These are phyloP conservation scores for Gymnothorax reevesii DNA, from an alignment of 2,797 vertebrate species.

Conservation along the genomic window DNA sequence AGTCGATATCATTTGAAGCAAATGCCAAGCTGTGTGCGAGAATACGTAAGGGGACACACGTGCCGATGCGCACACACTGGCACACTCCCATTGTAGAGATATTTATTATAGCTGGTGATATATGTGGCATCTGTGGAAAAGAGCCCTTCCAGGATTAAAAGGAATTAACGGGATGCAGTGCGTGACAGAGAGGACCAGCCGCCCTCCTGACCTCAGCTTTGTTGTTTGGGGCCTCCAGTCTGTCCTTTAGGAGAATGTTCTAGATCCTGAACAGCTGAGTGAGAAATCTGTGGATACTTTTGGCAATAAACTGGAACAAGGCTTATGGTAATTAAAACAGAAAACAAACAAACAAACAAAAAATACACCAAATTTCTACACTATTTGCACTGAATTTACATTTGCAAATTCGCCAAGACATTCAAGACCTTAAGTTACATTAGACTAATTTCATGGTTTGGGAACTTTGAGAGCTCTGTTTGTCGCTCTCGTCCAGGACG, in stretches of 20 bases:
- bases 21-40: not conserved
- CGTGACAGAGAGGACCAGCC: slow-evolving; percentile 14
- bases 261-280: not conserved
- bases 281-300: not conserved
- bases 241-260: not conserved
- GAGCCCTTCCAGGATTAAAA: slow-evolving; percentile 49
- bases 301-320: slow-evolving; percentile 21
- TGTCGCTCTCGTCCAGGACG: too few relatives aligned
- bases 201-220: slow-evolving; percentile 15
- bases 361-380: too few relatives aligned
- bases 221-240: slow-evolving; percentile 31
- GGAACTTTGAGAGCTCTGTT: too few relatives aligned
- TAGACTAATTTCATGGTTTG: slow-evolving; percentile 31
- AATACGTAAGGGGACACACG: not conserved
- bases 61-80: not conserved
- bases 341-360: too few relatives aligned
- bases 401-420: slow-evolving; percentile 33
- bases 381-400: slow-evolving; percentile 23
- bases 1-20: not conserved
- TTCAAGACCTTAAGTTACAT: slow-evolving; percentile 15
- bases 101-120: slow-evolving; percentile 6
- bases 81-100: slow-evolving; percentile 12
- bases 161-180: slow-evolving; percentile 51
- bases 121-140: slow-evolving; percentile 30
- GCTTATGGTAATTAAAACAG: slow-evolving; percentile 17